Base-by-base conservation (phyloP, 2,797 vertebrate species). In the Myioborus melanocephalus region DNA sequence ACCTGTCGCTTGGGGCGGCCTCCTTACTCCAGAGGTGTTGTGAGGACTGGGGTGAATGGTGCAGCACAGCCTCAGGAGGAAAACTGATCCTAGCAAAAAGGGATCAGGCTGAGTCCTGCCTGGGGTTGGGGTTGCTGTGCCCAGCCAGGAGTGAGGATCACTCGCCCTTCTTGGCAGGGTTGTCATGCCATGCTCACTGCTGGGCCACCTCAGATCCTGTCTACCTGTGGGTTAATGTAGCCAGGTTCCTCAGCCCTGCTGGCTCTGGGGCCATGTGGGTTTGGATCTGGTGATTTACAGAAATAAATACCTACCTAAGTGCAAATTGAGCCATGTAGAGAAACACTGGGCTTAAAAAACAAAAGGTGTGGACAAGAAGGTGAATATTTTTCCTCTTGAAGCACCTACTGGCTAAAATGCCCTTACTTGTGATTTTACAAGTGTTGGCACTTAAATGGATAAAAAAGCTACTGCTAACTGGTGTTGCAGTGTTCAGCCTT, bases 1-100 rank as follows among this genome's bases (percentile, higher is more conserved):
- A 39, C 13, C 22, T 17, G 21, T 6, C 10, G 23, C 34, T 2
- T 3, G 8, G 76, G 43, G 44, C 12, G 2, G 0, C 6, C 16
- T 83, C 28, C 37, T 69, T 60, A 24, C 0, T 0, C 8, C 0
- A 0, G 52, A 21, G 15, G 8, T 75, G 50, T n/a, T 10, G 10
- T 60, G 53, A 60, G 30, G 49, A 64, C 16, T 0, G 10, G 26
- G 41, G 70, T 35, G 68, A 76, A 60, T 0, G 2, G 4, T 41
- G 43, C 34, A 39, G 27, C 61, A 70, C 21, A 83, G 68, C 14
- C 5, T 21, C 56, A 1, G 4, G 24, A 71, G 14, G 10, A 46
- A 32, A 92, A 73, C 0, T 4, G 22, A 34, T 82, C 52, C 59
- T n/a, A 53, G 57, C 26, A 68, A 44, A 47, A 78, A 53, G 4